These are phyloP conservation scores for Temnothorax curvispinosus DNA, from an alignment of 1,140 invertebrate genomes.

Conservation along the genomic window DNA sequence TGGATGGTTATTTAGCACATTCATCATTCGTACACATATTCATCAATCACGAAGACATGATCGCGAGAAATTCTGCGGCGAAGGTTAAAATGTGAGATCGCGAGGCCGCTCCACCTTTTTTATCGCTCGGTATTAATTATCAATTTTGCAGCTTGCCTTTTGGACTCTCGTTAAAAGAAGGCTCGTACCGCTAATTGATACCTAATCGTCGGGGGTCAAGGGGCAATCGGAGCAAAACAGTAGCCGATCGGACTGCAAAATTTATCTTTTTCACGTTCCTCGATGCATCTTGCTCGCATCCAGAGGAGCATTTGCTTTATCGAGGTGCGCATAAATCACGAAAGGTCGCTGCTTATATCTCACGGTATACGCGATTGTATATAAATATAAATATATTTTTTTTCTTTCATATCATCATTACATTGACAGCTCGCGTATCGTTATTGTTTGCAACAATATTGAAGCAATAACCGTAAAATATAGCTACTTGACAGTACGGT, in stretches of 20 bases:
- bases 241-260: conserved; percentile 16
- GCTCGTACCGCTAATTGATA: conserved; percentile 76
- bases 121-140: conserved; percentile 64
- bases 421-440: not conserved
- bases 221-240: conserved; percentile 37
- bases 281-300: conserved; percentile 6
- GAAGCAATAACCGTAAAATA: not conserved
- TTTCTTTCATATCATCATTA: conserved; percentile 1
- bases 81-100: conserved; percentile 25
- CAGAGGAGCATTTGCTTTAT: conserved; percentile 13
- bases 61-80: conserved; percentile 25
- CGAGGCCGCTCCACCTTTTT: not conserved
- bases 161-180: conserved; percentile 69
- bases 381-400: conserved; percentile 20
- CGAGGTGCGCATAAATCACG: conserved; percentile 10
- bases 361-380: not conserved
- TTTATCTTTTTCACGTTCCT: not conserved
- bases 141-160: conserved; percentile 69
- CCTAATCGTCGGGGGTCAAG: conserved; percentile 71
- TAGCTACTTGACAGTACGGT: not conserved
- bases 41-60: conserved; percentile 35
- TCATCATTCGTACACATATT: conserved; percentile 26
- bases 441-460: not conserved
- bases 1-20: conserved; percentile 41
- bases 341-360: conserved; percentile 40